Percentiles rank a stretch among this genome's conserved stretches.
phyloP scores from a whole-genome alignment of 1,140 invertebrate species.

The Zaprionus lachaisei region DNA sequence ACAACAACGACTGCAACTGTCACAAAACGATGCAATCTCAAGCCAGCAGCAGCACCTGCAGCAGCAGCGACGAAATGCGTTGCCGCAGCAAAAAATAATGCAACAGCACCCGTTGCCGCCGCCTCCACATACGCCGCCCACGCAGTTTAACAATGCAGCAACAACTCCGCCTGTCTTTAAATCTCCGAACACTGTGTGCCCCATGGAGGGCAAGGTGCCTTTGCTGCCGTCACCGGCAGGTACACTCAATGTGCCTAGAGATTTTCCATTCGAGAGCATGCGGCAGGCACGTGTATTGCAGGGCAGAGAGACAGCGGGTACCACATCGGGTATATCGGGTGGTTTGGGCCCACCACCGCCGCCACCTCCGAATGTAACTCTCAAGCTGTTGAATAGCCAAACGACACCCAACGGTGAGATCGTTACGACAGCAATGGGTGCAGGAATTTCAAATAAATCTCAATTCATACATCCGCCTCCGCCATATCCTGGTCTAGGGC shows the following conservation, averaged over 20 bases:
- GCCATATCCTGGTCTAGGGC: slow-evolving; percentile 85
- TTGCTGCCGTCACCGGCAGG: slow-evolving; percentile 82
- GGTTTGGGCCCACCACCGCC: slow-evolving; percentile 60
- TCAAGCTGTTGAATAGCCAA: slow-evolving; percentile 75
- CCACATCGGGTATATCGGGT: slow-evolving; percentile 23
- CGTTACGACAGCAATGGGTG: slow-evolving; percentile 38
- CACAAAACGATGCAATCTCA: slow-evolving; percentile 71
- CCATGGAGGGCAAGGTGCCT: slow-evolving; percentile 90
- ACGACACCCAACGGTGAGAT: slow-evolving; percentile 63
- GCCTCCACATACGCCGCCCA: slow-evolving; percentile 55
- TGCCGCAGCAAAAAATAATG: slow-evolving; percentile 63
- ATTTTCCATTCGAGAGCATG: slow-evolving; percentile 95
- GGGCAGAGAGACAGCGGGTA: slow-evolving; percentile 81
- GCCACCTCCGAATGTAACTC: slow-evolving; percentile 74
- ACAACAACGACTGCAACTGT: slow-evolving; percentile 58
- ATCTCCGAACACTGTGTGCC: slow-evolving; percentile 93
- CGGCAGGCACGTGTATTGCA: slow-evolving; percentile 90
- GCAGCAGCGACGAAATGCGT: slow-evolving; percentile 58
- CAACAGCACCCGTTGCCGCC: slow-evolving; percentile 47
- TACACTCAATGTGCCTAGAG: slow-evolving; percentile 68
- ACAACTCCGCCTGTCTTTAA: slow-evolving; percentile 87
- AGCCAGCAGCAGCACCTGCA: slow-evolving; percentile 58
- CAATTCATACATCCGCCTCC: slow-evolving; percentile 84
- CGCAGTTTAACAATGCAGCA: slow-evolving; percentile 75
- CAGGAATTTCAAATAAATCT: slow-evolving; percentile 64